Evolutionary conservation across 2,113 vertebrate species (phyloP), one percentile per base, ranked within the genome.

Genomic region (Dissostichus mawsoni): DNA sequence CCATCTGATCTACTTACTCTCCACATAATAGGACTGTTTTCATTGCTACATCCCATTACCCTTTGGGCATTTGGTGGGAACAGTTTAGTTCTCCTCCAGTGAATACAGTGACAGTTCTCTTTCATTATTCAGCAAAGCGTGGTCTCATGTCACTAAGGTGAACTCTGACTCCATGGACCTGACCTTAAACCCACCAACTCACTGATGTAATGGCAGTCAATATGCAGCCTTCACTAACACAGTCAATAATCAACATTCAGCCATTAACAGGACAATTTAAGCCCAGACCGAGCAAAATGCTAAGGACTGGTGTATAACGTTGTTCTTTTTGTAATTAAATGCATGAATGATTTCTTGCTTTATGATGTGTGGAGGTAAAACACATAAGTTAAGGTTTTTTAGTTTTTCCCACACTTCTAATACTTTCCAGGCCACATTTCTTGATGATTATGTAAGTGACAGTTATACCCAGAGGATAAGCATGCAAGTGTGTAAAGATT

Each of bases 161-260:
- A 91, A 76, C 82, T 86, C 74, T 85, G 87, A 85, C 84, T 79
- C 81, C 76, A 14, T 52, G n/a, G 80, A 81, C 76, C 63, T 86
- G 86, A 90, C 84, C 81, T 87, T 67, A 83, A 90, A 78, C 89
- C 80, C 61, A 44, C 6, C 71, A 52, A 5, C 65, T 62, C 55
- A 47, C 82, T 41, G 58, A 63, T 59, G n/a, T 55, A 47, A 45
- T 3, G 41, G 17, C 25, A 4, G 18, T 78, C 81, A 64, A 84
- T 89, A 80, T 16, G 50, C 79, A 45, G 76, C 59, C 59, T 1
- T 77, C 65, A 72, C 36, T 4, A 7, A 74, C 57, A 53, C 12
- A 14, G 36, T 78, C 87, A 79, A 88, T 89, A 83, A 81, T 56
- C 55, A 51, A 41, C 14, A 3, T 75, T 74, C 45, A 68, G 61